Percentiles rank a stretch among this genome's conserved stretches.
phyloP scores from a whole-genome alignment of 2,797 vertebrate species.

The Ctenosaura bakeri region DNA sequence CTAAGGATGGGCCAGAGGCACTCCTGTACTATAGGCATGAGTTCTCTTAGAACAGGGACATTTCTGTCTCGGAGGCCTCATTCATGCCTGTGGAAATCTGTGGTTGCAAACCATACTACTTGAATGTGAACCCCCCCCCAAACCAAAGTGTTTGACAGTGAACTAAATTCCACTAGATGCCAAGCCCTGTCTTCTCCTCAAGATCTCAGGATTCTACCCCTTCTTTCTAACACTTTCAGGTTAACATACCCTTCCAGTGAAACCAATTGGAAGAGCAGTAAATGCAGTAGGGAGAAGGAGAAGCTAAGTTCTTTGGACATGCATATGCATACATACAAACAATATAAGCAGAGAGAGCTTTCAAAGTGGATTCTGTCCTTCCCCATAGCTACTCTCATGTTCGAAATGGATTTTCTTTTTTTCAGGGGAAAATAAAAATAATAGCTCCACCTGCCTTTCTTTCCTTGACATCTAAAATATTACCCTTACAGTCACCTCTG shows the following conservation, averaged over 20 bases:
- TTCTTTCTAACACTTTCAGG: not conserved
- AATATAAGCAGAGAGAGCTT: not conserved
- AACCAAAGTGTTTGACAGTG: not conserved
- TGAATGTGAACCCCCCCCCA: too few relatives aligned
- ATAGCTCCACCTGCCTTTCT: not conserved
- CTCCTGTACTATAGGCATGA: not conserved
- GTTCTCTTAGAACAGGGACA: not conserved
- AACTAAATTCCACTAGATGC: not conserved
- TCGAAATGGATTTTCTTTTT: not conserved
- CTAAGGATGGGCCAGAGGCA: not conserved
- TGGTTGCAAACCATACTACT: not conserved
- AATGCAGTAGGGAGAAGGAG: not conserved
- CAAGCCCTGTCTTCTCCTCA: not conserved
- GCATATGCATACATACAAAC: too few relatives aligned
- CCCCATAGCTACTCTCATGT: not conserved
- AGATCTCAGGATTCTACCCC: not conserved
- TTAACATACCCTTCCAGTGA: not conserved
- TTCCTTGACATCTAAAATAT: constrained; percentile 23
- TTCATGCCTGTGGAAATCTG: not conserved
- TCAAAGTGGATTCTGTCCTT: not conserved
- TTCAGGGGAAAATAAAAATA: constrained; percentile 2
- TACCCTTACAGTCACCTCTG: not conserved
- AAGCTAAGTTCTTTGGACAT: not conserved
- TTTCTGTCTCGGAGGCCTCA: not conserved
- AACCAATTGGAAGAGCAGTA: not conserved